Base-by-base conservation (phyloP, 2,888 invertebrate genomes). In the Oxycera nigricornis region DNA sequence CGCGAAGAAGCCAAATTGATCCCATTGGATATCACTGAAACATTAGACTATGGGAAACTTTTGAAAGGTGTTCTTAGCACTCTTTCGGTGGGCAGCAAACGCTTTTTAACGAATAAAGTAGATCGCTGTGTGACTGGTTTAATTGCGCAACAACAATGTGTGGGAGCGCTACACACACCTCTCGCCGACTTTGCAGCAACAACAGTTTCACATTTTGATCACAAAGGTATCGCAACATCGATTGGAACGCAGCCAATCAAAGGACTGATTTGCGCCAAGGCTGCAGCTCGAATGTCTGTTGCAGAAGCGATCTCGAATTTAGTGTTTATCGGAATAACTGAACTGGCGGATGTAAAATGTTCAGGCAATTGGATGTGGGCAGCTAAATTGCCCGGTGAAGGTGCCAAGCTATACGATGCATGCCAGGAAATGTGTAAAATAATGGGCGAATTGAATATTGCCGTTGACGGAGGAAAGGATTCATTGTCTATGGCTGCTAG, bases 321-420 rank as follows among this genome's bases (percentile, higher is more conserved):
- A 78, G 96, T 91, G 0, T 92, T 92, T 82, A 91, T 90, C 1
- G 89, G 88, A 30, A 90, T 92, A 65, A 87, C 88, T 0, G 87
- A 88, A 73, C 79, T 91, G 24, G 87, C 92, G 85, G 98, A 99
- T 85, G 92, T 98, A 1, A 99, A 98, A 86, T 98, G 98, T 84
- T 97, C 96, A 50, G 98, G 96, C n/a, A 99, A 99, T 86, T 99
- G 98, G 98, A 99, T 99, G 99, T 99, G 98, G 98, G 93, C 97
- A 0, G 98, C 98, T 11, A 98, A 98, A 86, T 87, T 96, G 20
- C 92, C 94, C 0, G 95, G 94, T 0, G 98, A 97, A 84, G 98
- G 98, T 1, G 95, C 94, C 1, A 90, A 92, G 17, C 87, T 99
- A 28, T 93, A 92, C 77, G 91, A 91, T 76, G 96, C 98, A 0